Evolutionary conservation across 2,797 vertebrate genomes (phyloP).

Genomic region (Molothrus aeneus): DNA sequence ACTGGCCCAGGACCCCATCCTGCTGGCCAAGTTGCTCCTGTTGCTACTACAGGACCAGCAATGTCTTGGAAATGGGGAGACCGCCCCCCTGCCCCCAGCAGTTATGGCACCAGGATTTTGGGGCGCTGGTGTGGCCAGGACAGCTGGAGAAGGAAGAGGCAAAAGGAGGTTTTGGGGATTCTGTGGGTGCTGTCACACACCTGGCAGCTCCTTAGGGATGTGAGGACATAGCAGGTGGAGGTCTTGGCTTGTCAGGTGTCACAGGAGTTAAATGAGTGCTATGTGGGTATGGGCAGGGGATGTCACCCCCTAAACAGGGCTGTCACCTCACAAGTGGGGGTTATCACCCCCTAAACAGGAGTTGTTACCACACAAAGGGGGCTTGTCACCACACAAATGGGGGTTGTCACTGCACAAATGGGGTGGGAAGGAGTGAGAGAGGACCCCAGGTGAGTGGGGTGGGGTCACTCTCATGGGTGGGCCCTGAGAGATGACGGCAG

Average conservation of each 20-base stretch:
- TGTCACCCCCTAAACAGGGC: neutral
- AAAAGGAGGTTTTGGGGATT: neutral
- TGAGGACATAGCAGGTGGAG: neutral
- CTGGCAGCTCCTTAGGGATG: neutral
- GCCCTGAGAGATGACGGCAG: accelerated
- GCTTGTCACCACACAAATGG: neutral
- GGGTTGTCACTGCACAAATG: neutral
- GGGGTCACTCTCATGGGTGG: neutral
- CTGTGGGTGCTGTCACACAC: neutral
- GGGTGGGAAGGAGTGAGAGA: neutral
- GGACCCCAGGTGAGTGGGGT: neutral
- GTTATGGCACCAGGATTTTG: neutral
- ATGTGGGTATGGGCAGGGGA: neutral
- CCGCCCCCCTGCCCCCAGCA: too few species aligned
- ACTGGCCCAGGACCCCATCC: neutral
- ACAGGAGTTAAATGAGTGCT: neutral
- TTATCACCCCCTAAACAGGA: neutral
- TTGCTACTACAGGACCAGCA: neutral
- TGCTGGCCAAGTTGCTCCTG: neutral
- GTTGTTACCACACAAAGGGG: neutral
- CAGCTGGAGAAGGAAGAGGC: neutral
- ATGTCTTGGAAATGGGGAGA: too few species aligned
- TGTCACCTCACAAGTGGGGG: neutral
- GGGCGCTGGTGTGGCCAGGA: neutral
- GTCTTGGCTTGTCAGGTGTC: neutral